Evolutionary conservation across 2,888 invertebrate genomes (phyloP).

Genomic region (Augochlorella aurata): DNA sequence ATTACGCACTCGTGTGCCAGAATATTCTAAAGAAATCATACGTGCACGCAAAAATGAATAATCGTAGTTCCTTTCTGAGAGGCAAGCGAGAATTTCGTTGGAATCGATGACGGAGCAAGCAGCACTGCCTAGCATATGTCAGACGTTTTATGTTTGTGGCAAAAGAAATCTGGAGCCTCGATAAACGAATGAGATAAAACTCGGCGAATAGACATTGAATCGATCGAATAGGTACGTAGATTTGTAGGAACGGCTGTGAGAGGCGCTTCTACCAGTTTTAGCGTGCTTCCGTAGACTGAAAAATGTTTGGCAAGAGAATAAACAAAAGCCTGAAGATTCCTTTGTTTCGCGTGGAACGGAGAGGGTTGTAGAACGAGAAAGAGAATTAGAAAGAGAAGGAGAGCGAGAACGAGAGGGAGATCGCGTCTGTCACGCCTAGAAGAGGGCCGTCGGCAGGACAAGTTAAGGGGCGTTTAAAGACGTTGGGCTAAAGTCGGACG

Average conservation of each 20-base stretch:
- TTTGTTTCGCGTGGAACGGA: background rate
- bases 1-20: background rate
- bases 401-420: background rate
- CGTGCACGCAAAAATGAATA: background rate
- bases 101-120: background rate
- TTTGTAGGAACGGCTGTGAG: background rate
- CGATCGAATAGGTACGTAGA: background rate
- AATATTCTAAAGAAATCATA: background rate
- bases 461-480: conserved; percentile 73
- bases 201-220: background rate
- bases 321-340: conserved; percentile 5
- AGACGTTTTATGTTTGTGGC: too few species aligned
- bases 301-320: conserved; percentile 6
- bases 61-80: background rate
- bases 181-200: background rate
- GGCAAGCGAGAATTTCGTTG: background rate
- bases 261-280: background rate
- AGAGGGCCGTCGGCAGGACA: conserved; percentile 30
- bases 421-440: conserved; percentile 25
- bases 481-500: conserved; percentile 54
- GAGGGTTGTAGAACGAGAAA: background rate
- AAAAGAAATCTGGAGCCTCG: too few species aligned
- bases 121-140: too few species aligned
- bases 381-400: background rate
- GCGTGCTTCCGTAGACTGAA: background rate